Conservation (phyloP, 1,140 invertebrate genomes). For the Drosophila mayri region DNA sequence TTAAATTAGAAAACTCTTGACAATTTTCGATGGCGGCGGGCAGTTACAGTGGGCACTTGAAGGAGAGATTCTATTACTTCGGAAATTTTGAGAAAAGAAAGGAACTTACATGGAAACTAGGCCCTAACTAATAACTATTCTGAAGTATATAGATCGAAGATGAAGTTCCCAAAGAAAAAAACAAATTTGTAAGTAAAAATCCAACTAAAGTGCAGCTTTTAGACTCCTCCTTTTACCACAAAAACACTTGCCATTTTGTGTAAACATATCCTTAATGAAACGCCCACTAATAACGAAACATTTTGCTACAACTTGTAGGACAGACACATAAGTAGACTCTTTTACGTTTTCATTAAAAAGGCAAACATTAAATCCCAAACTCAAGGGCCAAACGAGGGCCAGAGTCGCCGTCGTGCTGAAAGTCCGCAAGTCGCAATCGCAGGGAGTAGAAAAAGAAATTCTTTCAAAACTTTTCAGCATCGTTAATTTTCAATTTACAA, state of each 20-base stretch:
- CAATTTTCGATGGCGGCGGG: conserved; percentile 1
- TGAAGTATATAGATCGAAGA: not conserved
- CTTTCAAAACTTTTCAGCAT: conserved; percentile 76
- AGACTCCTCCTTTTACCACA: not conserved
- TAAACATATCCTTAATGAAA: conserved; percentile 6
- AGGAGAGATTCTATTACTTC: not conserved
- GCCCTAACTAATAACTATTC: not conserved
- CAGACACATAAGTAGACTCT: conserved; percentile 46
- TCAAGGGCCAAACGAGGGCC: conserved; percentile 29
- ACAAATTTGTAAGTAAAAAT: not conserved
- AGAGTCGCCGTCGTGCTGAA: conserved; percentile 30
- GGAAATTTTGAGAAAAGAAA: too few relatives aligned
- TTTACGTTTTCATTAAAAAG: conserved; percentile 61
- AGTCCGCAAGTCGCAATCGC: conserved; percentile 55
- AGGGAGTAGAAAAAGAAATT: conserved; percentile 54
- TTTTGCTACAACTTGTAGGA: conserved; percentile 8
- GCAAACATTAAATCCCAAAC: conserved; percentile 52
- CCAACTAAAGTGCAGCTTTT: not conserved
- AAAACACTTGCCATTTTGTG: not conserved
- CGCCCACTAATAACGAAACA: conserved; percentile 7
- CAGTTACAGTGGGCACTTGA: conserved; percentile 1
- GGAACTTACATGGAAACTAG: not conserved
- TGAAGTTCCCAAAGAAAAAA: too few relatives aligned
- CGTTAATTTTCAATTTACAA: conserved; percentile 80
- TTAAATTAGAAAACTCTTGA: conserved; percentile 44